Percentiles rank a stretch among this genome's conserved stretches.
phyloP scores from a whole-genome alignment of 2,113 vertebrate species.

The Origma solitaria region DNA sequence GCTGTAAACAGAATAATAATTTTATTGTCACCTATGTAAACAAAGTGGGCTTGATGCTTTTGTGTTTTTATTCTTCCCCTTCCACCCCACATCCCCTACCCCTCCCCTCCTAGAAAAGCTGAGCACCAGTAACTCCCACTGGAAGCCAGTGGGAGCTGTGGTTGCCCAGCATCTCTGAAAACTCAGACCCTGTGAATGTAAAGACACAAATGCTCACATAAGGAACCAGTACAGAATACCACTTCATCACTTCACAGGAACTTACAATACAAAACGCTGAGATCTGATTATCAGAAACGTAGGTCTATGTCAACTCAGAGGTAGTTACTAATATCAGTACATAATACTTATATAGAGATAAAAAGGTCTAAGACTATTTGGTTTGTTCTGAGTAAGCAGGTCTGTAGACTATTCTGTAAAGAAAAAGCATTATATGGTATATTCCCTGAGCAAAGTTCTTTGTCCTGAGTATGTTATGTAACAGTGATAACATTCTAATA shows the following conservation, averaged over 20 bases:
- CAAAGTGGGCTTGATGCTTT: conserved; percentile 62
- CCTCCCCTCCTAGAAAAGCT: conserved; percentile 25
- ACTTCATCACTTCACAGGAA: conserved; percentile 72
- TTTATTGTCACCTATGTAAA: conserved; percentile 72
- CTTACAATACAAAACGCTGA: conserved; percentile 68
- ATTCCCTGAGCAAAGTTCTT: conserved; percentile 99
- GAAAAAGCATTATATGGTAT: conserved; percentile 85
- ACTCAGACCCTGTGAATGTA: conserved; percentile 54
- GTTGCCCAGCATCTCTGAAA: conserved; percentile 37
- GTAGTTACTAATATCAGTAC: conserved; percentile 93
- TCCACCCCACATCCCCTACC: not conserved
- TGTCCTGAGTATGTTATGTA: conserved; percentile 94
- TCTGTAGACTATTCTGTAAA: conserved; percentile 79
- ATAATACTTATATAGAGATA: conserved; percentile 78
- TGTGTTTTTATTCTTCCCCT: not conserved
- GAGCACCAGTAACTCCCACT: not conserved
- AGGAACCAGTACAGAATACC: conserved; percentile 71
- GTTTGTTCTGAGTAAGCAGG: conserved; percentile 79
- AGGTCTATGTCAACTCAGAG: conserved; percentile 87
- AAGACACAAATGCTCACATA: conserved; percentile 73
- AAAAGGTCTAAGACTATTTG: conserved; percentile 77
- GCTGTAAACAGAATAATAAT: conserved; percentile 90
- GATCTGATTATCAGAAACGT: conserved; percentile 73
- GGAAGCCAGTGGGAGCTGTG: not conserved
- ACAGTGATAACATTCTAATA: conserved; percentile 78